Percentiles rank a stretch among this genome's conserved stretches.
These are phyloP conservation scores for Sebastiscus albofasciatus DNA, from an alignment of 2,797 vertebrate genomes.

Conservation along the genomic window DNA sequence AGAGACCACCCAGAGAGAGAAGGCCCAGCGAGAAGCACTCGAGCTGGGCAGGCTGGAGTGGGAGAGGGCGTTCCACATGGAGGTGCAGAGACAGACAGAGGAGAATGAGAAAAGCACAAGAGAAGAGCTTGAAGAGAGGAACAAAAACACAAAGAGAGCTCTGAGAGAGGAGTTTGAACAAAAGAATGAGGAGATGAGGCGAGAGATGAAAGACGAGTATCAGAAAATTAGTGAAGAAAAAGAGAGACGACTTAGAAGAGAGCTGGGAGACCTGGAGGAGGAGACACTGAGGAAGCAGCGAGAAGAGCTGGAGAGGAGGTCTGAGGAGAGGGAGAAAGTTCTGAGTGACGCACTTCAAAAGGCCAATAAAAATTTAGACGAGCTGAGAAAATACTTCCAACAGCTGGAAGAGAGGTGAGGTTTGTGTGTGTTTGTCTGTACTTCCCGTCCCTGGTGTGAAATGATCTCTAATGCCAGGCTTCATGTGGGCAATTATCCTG, in stretches of 20 bases:
- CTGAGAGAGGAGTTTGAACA: slow-evolving; percentile 47
- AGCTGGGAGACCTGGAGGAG: slow-evolving; percentile 81
- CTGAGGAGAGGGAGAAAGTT: slow-evolving; percentile 82
- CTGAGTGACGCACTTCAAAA: slow-evolving; percentile 82
- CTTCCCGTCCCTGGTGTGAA: slow-evolving; percentile 59
- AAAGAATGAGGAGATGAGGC: slow-evolving; percentile 9
- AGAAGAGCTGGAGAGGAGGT: slow-evolving; percentile 79
- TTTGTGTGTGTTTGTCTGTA: slow-evolving; percentile 55
- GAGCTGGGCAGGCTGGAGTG: slow-evolving; percentile 52
- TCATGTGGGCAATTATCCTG: slow-evolving; percentile 63
- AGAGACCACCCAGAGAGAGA: slow-evolving; percentile 81
- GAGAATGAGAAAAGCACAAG: slow-evolving; percentile 21
- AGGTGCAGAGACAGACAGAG: slow-evolving; percentile 36
- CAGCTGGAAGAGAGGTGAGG: slow-evolving; percentile 88
- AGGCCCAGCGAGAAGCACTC: slow-evolving; percentile 82
- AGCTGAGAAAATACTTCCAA: slow-evolving; percentile 75
- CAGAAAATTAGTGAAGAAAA: slow-evolving; percentile 32
- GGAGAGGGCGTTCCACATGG: slow-evolving; percentile 45
- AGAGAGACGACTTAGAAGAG: slow-evolving; percentile 27
- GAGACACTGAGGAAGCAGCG: slow-evolving; percentile 80
- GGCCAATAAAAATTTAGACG: slow-evolving; percentile 81
- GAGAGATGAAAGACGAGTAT: slow-evolving; percentile 32
- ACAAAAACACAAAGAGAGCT: slow-evolving; percentile 8
- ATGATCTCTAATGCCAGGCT: slow-evolving; percentile 54
- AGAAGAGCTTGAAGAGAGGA: slow-evolving; percentile 35